A percentile compares a stretch with the other conserved stretches of the same genome.
These are phyloP conservation scores for Glossosoma conforme DNA, from an alignment of 1,140 invertebrate genomes.

Conservation along the genomic window DNA sequence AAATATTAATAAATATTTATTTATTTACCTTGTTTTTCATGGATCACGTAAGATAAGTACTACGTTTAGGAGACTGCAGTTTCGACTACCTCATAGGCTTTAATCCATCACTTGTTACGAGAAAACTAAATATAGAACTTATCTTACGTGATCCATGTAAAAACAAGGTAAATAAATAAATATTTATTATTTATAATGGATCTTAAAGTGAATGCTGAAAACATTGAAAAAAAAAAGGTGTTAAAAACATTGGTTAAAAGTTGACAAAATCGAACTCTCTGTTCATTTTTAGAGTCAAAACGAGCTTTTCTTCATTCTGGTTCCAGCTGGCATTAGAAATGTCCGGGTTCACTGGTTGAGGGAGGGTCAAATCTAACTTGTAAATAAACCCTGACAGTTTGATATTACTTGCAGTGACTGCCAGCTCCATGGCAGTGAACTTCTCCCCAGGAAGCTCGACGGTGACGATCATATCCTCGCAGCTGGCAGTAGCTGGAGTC, in stretches of 20 bases:
- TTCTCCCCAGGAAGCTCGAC: constrained; percentile 70
- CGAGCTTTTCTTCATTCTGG: constrained; percentile 57
- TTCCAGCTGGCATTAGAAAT: constrained; percentile 75
- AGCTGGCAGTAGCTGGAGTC: constrained; percentile 74
- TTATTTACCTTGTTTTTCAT: too few relatives aligned
- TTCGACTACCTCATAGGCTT: too few relatives aligned
- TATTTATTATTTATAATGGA: too few relatives aligned
- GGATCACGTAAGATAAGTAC: too few relatives aligned
- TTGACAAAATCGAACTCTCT: constrained; percentile 80
- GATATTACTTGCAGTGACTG: constrained; percentile 63
- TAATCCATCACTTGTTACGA: too few relatives aligned
- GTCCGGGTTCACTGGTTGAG: constrained; percentile 75
- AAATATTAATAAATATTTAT: too few relatives aligned
- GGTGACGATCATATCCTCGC: constrained; percentile 75
- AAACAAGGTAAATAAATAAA: too few relatives aligned
- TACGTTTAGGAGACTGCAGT: too few relatives aligned
- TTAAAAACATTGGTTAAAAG: constrained; percentile 52
- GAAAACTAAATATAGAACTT: too few relatives aligned
- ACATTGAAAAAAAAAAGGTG: too few relatives aligned
- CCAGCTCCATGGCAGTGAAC: constrained; percentile 59
- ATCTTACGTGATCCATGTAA: too few relatives aligned
- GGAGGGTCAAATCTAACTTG: constrained; percentile 67
- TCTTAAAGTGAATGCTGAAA: too few relatives aligned
- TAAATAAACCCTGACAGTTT: constrained; percentile 58
- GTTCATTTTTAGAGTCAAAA: constrained; percentile 63